Evolutionary conservation across 2,888 invertebrate species (phyloP), one percentile per base, ranked within the genome.

Genomic region (Drosophila nr. perissopoda): DNA sequence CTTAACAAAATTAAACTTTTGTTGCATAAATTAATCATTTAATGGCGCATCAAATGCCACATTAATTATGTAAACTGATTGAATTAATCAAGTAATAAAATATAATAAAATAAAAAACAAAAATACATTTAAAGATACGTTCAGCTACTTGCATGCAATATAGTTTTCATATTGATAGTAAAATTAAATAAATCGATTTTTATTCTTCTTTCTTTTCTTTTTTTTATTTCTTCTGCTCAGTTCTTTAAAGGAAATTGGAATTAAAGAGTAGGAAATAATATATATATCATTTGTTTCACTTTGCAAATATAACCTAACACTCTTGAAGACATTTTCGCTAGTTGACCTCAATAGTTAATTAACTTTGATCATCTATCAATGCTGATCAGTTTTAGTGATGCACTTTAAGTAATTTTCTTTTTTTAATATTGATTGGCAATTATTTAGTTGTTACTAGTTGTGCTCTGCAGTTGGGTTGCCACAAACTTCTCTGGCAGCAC

Each of bases 401-500:
- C 13, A 34, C 4, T 18, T 25, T 25, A 8, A 4, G 1, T 4
- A 45, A 16, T 45, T 21, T 6, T 7, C 2, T 42, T 7, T 7
- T 48, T 27, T 10, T 10, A 45, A 38, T 38, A 13, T 38, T 31
- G 31, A 1, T 2, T 29, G n/a, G 31, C 31, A 31, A 51, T 27
- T 18, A 27, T 6, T 18, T 27, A 5, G 27, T 38, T 38, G 0
- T 1, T 10, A 10, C 13, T 8, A 40, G 29, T 11, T 31, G 31
- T 18, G 40, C 10, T 27, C 13, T 10, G 33, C 2, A 27, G n/a
- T 34, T 45, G 31, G 45, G 4, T 8, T n/a, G 59, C 34, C 56
- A 42, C 4, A 34, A 76, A 76, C 62, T 72, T 62, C 48, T 65
- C n/a, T 38, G 34, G 8, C 80, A 52, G 13, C 78, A n/a, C 18